These are phyloP conservation scores for Chloromyia formosa DNA, from an alignment of 2,888 invertebrate genomes.

Conservation along the genomic window DNA sequence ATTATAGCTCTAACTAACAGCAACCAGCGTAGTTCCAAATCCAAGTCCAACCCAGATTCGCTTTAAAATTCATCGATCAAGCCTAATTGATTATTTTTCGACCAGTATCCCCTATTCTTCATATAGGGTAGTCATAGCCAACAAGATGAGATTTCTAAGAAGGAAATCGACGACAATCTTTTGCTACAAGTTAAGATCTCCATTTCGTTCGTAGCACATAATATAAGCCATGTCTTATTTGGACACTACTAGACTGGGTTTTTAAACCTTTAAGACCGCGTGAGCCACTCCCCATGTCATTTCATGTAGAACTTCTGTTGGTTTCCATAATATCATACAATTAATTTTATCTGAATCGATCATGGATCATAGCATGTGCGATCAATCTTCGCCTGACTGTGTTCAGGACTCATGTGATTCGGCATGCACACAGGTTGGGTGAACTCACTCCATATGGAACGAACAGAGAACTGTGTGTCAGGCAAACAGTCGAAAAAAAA, in stretches of 20 bases:
- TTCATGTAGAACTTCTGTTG: constrained; percentile 49
- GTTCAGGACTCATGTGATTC: constrained; percentile 22
- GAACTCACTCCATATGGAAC: constrained; percentile 25
- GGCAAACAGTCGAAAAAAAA: neutral
- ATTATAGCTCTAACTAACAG: too few relatives aligned
- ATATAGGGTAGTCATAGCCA: neutral
- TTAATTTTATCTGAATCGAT: constrained; percentile 49
- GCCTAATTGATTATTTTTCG: too few relatives aligned
- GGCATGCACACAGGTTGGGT: constrained; percentile 2
- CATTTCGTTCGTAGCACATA: constrained; percentile 10
- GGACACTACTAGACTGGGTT: constrained; percentile 22
- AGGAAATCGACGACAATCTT: constrained; percentile 26
- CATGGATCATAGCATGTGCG: constrained; percentile 45
- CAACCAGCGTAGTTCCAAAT: too few relatives aligned
- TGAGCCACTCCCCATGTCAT: constrained; percentile 48
- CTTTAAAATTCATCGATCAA: too few relatives aligned
- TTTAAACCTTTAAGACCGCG: constrained; percentile 11
- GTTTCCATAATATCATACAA: constrained; percentile 48
- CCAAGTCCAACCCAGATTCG: too few relatives aligned
- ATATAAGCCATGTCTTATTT: constrained; percentile 35
- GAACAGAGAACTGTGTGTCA: too few relatives aligned
- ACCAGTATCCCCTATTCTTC: too few relatives aligned
- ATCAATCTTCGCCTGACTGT: constrained; percentile 38
- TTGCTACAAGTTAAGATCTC: constrained; percentile 37
- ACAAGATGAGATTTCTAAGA: constrained; percentile 41